Evolutionary conservation across 2,888 invertebrate genomes (phyloP), one percentile per base, ranked within the genome.

Genomic region (Platycnemis pennipes): DNA sequence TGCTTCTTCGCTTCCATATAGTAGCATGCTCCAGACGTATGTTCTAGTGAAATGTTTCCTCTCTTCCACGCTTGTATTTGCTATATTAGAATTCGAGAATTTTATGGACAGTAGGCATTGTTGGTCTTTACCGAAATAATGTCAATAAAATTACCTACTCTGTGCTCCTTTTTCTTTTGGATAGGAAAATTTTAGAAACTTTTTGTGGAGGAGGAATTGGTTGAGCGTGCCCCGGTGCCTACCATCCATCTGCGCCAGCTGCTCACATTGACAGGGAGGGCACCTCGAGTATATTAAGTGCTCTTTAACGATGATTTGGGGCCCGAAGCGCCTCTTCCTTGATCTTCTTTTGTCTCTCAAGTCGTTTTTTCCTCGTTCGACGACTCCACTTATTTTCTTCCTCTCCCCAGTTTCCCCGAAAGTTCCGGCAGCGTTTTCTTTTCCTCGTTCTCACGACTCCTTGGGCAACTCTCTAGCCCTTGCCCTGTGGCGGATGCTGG

Each of bases 291-390:
- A 37, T 77, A 77, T 37, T 77, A 77, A 77, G 37, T 37, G 77
- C 77, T 77, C 77, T 77, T 77, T 77, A 77, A 37, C 77, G 16
- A 77, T 77, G 37, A 77, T 77, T 77, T 77, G 77, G 37, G 13
- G 77, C 77, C 77, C 77, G 77, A 77, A 26, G 11, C 1, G 37
- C 16, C 77, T 69, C 69, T 69, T 13, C 37, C 77, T 77, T 37
- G 7, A 31, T 77, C 77, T 77, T 77, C 77, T 37, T 77, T 77
- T 77, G 77, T 77, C 37, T 77, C 16, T 13, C n/a, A 31, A n/a
- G n/a, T n/a, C n/a, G n/a, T n/a, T n/a, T n/a, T 37, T 13, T 37
- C 77, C 77, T 77, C 77, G 8, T 37, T 77, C 77, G 11, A 77
- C 77, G 77, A 37, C 13, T 77, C 63, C n/a, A 22, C 11, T n/a